Percentiles rank a stretch among this genome's conserved stretches.
These are phyloP conservation scores for Pseudococcus longispinus DNA, from an alignment of 2,888 invertebrate genomes.

Conservation along the genomic window DNA sequence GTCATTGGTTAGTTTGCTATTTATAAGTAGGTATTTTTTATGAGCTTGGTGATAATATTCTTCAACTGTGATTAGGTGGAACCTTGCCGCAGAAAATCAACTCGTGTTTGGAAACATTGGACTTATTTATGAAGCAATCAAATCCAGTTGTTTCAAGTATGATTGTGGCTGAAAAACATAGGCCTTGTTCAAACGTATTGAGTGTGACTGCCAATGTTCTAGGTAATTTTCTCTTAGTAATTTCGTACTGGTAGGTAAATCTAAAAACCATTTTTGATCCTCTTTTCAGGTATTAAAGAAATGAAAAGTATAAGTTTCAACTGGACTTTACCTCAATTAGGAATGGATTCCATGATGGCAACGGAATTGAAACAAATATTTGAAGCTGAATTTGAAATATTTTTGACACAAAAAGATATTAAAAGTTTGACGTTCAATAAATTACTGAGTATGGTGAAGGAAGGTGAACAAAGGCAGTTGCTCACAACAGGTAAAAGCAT, in stretches of 20 bases:
- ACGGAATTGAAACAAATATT: constrained; percentile 93
- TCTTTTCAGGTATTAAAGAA: constrained; percentile 68
- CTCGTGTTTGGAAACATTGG: constrained; percentile 77
- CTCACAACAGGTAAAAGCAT: too few species aligned
- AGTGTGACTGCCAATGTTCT: constrained; percentile 68
- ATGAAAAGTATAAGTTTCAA: constrained; percentile 74
- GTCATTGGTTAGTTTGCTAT: neutral
- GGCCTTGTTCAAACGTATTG: constrained; percentile 64
- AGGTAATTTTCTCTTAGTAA: neutral
- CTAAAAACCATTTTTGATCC: neutral
- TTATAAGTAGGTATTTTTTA: neutral
- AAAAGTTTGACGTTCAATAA: constrained; percentile 79
- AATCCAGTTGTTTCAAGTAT: constrained; percentile 78
- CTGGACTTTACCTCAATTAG: constrained; percentile 84
- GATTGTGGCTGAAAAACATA: constrained; percentile 84
- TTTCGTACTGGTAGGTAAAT: neutral
- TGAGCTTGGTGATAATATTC: too few species aligned
- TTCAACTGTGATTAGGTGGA: constrained; percentile 66
- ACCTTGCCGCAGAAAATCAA: constrained; percentile 85
- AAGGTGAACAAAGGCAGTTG: neutral
- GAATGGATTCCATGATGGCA: constrained; percentile 97
- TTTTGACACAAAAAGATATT: constrained; percentile 84
- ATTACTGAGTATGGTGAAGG: constrained; percentile 63
- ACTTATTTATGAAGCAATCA: constrained; percentile 71
- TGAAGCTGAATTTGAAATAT: constrained; percentile 86